These are phyloP conservation scores for Amiota mariae DNA, from an alignment of 2,888 invertebrate genomes.

Conservation along the genomic window DNA sequence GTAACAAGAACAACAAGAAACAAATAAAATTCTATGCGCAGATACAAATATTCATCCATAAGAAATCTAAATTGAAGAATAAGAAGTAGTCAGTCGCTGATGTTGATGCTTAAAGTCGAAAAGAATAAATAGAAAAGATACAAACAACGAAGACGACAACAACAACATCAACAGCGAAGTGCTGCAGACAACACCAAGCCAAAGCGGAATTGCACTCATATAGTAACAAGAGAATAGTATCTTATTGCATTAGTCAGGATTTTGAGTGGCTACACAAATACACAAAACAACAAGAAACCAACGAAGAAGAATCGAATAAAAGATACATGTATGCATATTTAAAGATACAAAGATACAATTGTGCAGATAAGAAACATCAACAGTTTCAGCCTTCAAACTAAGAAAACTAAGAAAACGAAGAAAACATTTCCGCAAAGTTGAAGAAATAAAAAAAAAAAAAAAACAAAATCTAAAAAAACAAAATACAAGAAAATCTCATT, in stretches of 20 bases:
- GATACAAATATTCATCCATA: too few species aligned
- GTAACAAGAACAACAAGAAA: slow-evolving; percentile 25
- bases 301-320: background rate
- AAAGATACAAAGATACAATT: slow-evolving; percentile 31
- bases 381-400: background rate
- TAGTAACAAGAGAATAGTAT: slow-evolving; percentile 39
- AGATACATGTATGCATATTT: slow-evolving; percentile 10
- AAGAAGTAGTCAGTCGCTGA: too few species aligned
- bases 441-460: background rate
- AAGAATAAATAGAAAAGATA: slow-evolving; percentile 32
- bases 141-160: background rate
- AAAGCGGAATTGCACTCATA: slow-evolving; percentile 20
- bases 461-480: background rate
- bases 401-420: background rate
- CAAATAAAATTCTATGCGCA: background rate
- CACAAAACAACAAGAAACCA: background rate
- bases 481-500: background rate
- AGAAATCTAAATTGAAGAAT: too few species aligned
- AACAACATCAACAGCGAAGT: background rate
- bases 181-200: slow-evolving; percentile 11
- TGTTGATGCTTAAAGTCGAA: background rate
- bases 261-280: slow-evolving; percentile 23
- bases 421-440: slow-evolving; percentile 54
- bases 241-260: slow-evolving; percentile 1
- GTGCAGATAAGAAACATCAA: slow-evolving; percentile 18